Evolutionary conservation across 2,797 vertebrate species (phyloP), one percentile per base, ranked within the genome.

Genomic region (Aythya fuligula): DNA sequence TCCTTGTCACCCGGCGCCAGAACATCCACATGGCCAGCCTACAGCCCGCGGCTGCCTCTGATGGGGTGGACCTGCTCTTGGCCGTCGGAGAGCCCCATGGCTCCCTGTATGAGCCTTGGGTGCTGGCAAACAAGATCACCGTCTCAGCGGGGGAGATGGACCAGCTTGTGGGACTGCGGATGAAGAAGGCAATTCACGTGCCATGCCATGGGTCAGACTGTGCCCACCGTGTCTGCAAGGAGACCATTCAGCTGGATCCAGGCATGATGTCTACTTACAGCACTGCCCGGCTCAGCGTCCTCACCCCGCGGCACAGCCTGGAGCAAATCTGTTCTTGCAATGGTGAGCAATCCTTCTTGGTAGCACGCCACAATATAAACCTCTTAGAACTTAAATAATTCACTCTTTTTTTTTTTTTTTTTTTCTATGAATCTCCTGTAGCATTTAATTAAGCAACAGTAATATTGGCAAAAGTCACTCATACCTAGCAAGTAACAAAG

Each of bases 21-120:
- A 98, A 98, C 93, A 98, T 99, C 32, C 98, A 99, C 84, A 97
- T 99, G 97, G 99, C 98, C 97, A 99, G 99, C 96, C 98, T 99
- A 36, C 99, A 99, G 98, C 98, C 98, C 38, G 97, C 97, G 5
- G 97, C 97, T 7, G 45, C 96, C 41, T 71, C 97, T 4, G 91
- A 96, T 7, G 97, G 97, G 12, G 98, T 99, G 95, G 99, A 99
- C 36, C 97, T 98, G 61, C 98, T 99, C 71, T 95, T 99, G 86
- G 97, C 99, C 80, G 97, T 98, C 36, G 98, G 98, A 87, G 96
- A 98, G 67, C 97, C 97, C 15, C 96, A 91, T 0, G 95, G 97
- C 72, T 95, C 96, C 34, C 53, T 96, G 91, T 96, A 83, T 0
- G 91, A 97, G 56, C 98, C 97, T 11, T 86, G 97, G 7, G 94